Conservation (phyloP, 2,888 invertebrate species). For the Orchesellides sinensis region DNA sequence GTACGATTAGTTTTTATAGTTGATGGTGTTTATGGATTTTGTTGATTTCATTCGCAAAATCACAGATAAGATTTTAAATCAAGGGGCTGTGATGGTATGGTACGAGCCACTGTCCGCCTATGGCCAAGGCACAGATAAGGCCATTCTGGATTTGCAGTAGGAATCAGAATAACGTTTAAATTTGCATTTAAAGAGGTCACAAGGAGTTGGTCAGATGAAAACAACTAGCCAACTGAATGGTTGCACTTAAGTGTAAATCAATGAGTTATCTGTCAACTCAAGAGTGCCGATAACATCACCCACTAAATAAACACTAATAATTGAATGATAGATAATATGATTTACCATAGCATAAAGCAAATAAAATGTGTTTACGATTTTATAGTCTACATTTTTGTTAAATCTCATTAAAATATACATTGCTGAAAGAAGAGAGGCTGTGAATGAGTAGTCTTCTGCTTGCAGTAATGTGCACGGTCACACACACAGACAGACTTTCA, state of each 20-base stretch:
- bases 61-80: background rate
- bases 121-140: background rate
- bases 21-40: background rate
- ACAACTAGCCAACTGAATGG: background rate
- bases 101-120: background rate
- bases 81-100: background rate
- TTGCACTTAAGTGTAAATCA: background rate
- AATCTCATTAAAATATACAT: no score
- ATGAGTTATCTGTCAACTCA: background rate
- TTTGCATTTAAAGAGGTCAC: background rate
- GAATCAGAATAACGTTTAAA: background rate
- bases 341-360: no score
- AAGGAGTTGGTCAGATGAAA: background rate
- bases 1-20: background rate
- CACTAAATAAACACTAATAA: no score
- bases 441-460: no score
- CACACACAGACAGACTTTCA: no score
- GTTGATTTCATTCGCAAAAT: background rate
- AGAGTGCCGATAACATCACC: background rate
- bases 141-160: background rate
- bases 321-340: background rate
- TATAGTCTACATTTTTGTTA: no score
- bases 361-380: no score
- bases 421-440: no score
- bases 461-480: no score